These are phyloP conservation scores for Argopecten irradians DNA, from an alignment of 1,140 invertebrate species.

Conservation along the genomic window DNA sequence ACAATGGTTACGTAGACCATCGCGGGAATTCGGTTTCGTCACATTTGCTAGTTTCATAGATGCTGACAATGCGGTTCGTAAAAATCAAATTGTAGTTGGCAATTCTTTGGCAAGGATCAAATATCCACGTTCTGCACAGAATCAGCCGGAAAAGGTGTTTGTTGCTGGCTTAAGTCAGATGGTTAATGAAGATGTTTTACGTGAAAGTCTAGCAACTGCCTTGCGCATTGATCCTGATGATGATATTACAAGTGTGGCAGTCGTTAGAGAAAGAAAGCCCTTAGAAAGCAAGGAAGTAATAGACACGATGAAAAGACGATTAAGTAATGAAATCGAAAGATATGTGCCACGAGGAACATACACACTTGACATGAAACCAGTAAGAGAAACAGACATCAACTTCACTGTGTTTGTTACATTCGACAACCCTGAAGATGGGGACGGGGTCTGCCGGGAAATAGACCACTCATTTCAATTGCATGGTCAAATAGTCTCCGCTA, in stretches of 20 bases:
- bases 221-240: constrained; percentile 2
- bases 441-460: constrained; percentile 46
- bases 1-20: constrained; percentile 59
- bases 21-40: constrained; percentile 58
- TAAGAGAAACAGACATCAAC: constrained; percentile 29
- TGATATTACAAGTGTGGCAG: constrained; percentile 39
- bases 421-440: constrained; percentile 56
- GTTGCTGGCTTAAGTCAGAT: constrained; percentile 27
- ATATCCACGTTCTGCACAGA: background rate
- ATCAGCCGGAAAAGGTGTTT: constrained; percentile 24
- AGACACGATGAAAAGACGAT: background rate
- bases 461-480: constrained; percentile 32
- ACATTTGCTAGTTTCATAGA: background rate
- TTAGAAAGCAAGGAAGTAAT: constrained; percentile 18
- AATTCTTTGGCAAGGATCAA: background rate
- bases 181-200: constrained; percentile 53
- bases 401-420: constrained; percentile 56
- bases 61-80: background rate
- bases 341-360: constrained; percentile 39
- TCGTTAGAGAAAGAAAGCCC: constrained; percentile 44
- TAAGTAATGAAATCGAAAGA: constrained; percentile 31
- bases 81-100: background rate
- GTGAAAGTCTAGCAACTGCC: constrained; percentile 44
- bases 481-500: constrained; percentile 45
- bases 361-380: constrained; percentile 36